Evolutionary conservation across 2,888 invertebrate genomes (phyloP), one percentile per base, ranked within the genome.

Genomic region (Eupeodes latifasciatus): DNA sequence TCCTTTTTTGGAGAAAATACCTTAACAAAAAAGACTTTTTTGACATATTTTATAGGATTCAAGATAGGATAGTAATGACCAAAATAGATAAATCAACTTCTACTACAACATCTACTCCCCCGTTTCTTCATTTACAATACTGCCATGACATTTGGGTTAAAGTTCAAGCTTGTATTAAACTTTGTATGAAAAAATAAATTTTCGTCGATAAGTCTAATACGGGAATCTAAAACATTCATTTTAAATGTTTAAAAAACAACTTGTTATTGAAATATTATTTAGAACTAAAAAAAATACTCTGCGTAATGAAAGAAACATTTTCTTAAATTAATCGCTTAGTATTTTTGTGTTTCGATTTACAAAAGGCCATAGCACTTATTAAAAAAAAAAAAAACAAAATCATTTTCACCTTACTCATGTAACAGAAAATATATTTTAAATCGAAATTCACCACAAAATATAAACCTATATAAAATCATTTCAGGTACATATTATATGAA

Each of bases 381-480:
- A 51, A 51, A 51, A 49, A 14, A 49, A 4, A 61, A 61, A 51
- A 51, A 51, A 49, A 14, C 34, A 4, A 61, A 61, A 49, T 0
- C 5, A 34, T 51, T 27, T 51, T 51, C 67, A 67, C 67, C 67
- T 67, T 36, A 67, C 51, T 16, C 67, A 67, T 36, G 27, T 49
- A 67, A 34, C 19, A 67, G 34, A 27, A 67, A 66, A 69, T 69
- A 7, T 51, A 27, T 67, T 51, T 40, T 6, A 36, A 64, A 36
- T 51, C 12, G n/a, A 11, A 67, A 69, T 40, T 69, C 69, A 69
- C 69, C 69, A 69, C 69, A 66, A 27, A 27, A 27, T 27, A 27
- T 27, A 27, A 27, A 7, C 9, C 40, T 5, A 47, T 14, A 16
- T 36, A 12, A 64, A 49, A 51, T 67, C 34, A 14, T 34, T 27